A percentile compares a stretch with the other conserved stretches of the same genome.
Conservation (phyloP, 2,113 vertebrate species). For the Mobula birostris region DNA sequence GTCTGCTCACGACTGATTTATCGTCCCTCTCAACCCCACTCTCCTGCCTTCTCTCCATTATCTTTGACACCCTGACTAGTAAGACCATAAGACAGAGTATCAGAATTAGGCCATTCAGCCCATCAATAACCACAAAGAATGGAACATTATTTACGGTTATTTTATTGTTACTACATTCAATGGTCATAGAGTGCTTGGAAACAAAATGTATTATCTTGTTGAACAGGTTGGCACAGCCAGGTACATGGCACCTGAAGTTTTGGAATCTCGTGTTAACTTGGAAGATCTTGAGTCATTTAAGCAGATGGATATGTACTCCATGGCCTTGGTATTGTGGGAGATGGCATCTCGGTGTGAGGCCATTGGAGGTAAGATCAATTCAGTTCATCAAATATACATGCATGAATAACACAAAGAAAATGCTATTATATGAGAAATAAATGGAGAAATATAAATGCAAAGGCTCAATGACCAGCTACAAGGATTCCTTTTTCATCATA, state of each 20-base stretch:
- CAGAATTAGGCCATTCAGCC: too few relatives aligned
- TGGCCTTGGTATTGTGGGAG: constrained; percentile 82
- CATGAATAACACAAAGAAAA: not conserved
- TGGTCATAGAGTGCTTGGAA: not conserved
- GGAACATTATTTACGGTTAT: not conserved
- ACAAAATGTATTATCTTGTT: constrained; percentile 20
- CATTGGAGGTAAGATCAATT: constrained; percentile 61
- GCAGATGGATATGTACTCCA: constrained; percentile 87
- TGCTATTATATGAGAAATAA: not conserved
- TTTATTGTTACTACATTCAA: not conserved
- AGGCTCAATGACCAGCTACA: too few relatives aligned
- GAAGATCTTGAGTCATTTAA: constrained; percentile 85
- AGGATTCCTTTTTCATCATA: not conserved
- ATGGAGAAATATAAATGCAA: not conserved
- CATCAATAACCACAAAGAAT: too few relatives aligned
- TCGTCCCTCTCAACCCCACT: too few relatives aligned
- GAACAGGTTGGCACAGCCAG: constrained; percentile 77
- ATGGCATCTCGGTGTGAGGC: constrained; percentile 75
- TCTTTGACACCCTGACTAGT: too few relatives aligned
- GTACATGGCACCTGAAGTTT: constrained; percentile 85
- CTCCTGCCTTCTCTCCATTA: too few relatives aligned
- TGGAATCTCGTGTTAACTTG: constrained; percentile 85
- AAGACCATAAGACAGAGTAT: too few relatives aligned
- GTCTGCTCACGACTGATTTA: too few relatives aligned
- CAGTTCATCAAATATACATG: not conserved